Base-by-base conservation (phyloP, 2,888 invertebrate species). In the Cacoxenus indagator region DNA sequence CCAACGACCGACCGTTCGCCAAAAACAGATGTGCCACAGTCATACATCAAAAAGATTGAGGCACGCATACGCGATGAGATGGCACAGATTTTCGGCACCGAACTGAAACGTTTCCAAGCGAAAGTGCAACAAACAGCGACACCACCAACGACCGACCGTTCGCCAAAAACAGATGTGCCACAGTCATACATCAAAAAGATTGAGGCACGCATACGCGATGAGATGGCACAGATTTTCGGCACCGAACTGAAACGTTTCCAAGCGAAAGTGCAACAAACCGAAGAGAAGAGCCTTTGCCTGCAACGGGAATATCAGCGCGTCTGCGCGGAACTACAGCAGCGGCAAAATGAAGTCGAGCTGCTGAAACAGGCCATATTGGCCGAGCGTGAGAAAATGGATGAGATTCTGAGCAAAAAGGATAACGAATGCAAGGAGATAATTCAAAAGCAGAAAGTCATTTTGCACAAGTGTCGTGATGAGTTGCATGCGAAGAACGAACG, bases 211-310 rank as follows among this genome's bases (percentile, higher is more conserved):
- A 91, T 93, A 67, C 89, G 92, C 1, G 91, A 92, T 72, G 92
- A 92, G 82, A 91, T 92, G 89, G 92, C 92, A 0, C 91, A 91
- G 75, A 90, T 92, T 69, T 92, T 91, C 74, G 91, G 91, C 0
- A 78, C 90, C 27, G 92, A 92, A 86, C 89, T 92, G 75, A 91
- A 91, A 83, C 89, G 88, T 82, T 82, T 84, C 83, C 73, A 90
- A 84, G 72, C 84, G 79, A 67, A 90, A 86, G 66, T 89, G 75
- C 75, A 90, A 75, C 88, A 74, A 81, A 83, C 43, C 75, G 88
- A 78, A 75, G 83, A 84, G 48, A 77, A 84, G 54, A 76, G 79
- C 57, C 26, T 70, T 4, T 68, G 71, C 45, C 62, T 88, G 6
- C 82, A 84, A 64, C 74, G 81, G 78, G 65, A 89, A 61, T 77